phyloP scores from a whole-genome alignment of 2,113 vertebrate species.

The Zootoca vivipara region DNA sequence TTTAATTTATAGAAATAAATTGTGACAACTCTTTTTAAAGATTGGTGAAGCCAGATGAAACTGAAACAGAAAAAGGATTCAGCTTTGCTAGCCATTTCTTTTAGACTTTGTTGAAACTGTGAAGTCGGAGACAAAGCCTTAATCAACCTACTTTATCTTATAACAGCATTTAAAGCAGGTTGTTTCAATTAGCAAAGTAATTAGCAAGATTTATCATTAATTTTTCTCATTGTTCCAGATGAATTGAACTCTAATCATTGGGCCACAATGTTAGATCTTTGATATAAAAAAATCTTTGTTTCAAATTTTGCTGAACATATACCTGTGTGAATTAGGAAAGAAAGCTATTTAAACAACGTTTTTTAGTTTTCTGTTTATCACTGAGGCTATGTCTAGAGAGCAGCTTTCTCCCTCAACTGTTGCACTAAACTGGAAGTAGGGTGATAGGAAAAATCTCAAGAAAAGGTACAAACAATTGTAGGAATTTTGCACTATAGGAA shows the following conservation, averaged over 20 bases:
- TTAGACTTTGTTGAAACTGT: slow-evolving; percentile 50
- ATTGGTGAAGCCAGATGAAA: slow-evolving; percentile 23
- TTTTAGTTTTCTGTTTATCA: slow-evolving; percentile 32
- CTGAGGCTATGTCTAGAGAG: neutral
- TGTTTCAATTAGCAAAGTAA: slow-evolving; percentile 64
- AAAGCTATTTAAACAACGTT: slow-evolving; percentile 39
- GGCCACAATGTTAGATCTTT: slow-evolving; percentile 14
- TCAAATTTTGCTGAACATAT: neutral
- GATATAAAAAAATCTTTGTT: neutral
- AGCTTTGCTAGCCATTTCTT: slow-evolving; percentile 51
- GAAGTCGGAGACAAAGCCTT: slow-evolving; percentile 57
- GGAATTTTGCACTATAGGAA: neutral
- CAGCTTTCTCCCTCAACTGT: no score
- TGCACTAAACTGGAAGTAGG: neutral
- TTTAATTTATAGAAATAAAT: slow-evolving; percentile 47
- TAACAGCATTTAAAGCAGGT: slow-evolving; percentile 50
- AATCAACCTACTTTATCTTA: slow-evolving; percentile 59
- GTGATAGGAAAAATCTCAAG: neutral
- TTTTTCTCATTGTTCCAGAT: slow-evolving; percentile 51
- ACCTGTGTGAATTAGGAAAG: slow-evolving; percentile 14
- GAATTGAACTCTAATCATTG: neutral
- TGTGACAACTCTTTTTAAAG: slow-evolving; percentile 46
- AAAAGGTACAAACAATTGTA: neutral
- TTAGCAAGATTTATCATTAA: slow-evolving; percentile 58
- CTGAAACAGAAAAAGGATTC: slow-evolving; percentile 47